phyloP scores from a whole-genome alignment of 2,797 vertebrate species.

The Apogon hyalosoma region DNA sequence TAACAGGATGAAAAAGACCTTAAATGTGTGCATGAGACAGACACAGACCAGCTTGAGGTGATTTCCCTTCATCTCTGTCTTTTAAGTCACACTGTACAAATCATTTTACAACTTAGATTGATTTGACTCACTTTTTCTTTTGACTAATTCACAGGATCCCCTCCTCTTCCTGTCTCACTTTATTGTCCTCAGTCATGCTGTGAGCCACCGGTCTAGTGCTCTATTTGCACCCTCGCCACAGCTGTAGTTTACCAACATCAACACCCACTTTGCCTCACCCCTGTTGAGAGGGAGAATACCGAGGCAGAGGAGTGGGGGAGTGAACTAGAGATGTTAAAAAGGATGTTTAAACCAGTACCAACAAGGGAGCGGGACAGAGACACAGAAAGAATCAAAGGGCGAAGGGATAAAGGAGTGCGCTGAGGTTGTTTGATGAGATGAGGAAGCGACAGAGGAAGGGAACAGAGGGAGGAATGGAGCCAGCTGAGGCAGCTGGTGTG shows the following conservation, averaged over 20 bases:
- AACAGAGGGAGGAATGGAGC: conserved; percentile 28
- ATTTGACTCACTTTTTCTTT: conserved; percentile 14
- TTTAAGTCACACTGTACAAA: not conserved
- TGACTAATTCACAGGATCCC: conserved; percentile 1
- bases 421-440: conserved; percentile 63
- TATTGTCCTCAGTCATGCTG: conserved; percentile 31
- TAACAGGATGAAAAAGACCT: conserved; percentile 30
- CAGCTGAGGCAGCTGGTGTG: conserved; percentile 59
- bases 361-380: conserved; percentile 47
- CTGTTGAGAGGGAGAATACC: conserved; percentile 33
- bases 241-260: conserved; percentile 68
- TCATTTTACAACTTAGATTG: conserved; percentile 21
- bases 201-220: conserved; percentile 29
- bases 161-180: conserved; percentile 1
- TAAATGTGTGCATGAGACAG: conserved; percentile 37
- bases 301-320: conserved; percentile 13
- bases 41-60: conserved; percentile 44
- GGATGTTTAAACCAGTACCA: conserved; percentile 53
- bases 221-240: conserved; percentile 42
- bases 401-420: conserved; percentile 32
- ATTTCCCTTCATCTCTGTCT: conserved; percentile 7
- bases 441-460: conserved; percentile 34
- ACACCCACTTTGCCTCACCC: conserved; percentile 51
- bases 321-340: conserved; percentile 44
- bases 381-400: conserved; percentile 57